These are phyloP conservation scores for Agrotis clavis DNA, from an alignment of 2,888 invertebrate genomes.

Conservation along the genomic window DNA sequence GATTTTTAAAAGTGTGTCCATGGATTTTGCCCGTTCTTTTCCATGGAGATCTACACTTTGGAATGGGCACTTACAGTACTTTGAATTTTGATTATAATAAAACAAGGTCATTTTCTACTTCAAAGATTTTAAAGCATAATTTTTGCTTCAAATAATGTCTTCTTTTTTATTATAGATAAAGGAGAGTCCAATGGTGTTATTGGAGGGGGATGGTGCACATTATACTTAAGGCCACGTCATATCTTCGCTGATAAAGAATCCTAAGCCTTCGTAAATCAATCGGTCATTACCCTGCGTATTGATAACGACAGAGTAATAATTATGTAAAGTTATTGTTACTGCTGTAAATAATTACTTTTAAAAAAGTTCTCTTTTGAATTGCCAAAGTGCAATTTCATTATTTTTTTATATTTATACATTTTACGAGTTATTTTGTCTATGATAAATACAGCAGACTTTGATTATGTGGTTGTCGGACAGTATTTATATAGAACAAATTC, in stretches of 20 bases:
- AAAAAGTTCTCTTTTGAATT: slow-evolving; percentile 45
- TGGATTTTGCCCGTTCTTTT: too few species aligned
- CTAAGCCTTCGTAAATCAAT: slow-evolving; percentile 54
- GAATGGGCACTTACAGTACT: too few species aligned
- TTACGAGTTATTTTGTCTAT: slow-evolving; percentile 52
- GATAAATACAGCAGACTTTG: slow-evolving; percentile 25
- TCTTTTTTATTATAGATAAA: slow-evolving; percentile 69
- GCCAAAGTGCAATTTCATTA: slow-evolving; percentile 53
- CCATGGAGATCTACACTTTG: too few species aligned
- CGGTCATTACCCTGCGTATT: slow-evolving; percentile 50
- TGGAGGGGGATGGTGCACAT: slow-evolving; percentile 77
- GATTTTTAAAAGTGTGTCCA: too few species aligned
- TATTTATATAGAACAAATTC: slow-evolving; percentile 53
- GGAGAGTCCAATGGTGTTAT: slow-evolving; percentile 73
- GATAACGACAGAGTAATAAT: slow-evolving; percentile 55
- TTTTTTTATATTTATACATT: slow-evolving; percentile 66
- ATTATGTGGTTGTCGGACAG: slow-evolving; percentile 41
- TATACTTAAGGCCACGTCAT: slow-evolving; percentile 74
- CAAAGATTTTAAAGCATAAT: neutral
- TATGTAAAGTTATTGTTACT: slow-evolving; percentile 65
- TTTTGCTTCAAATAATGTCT: neutral
- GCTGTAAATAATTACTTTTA: slow-evolving; percentile 66
- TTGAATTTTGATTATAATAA: too few species aligned
- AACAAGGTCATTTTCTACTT: too few species aligned
- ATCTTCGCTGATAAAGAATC: slow-evolving; percentile 64